Evolutionary conservation across 2,797 vertebrate genomes (phyloP), one percentile per base, ranked within the genome.

Genomic region (Aotus griseimembra): DNA sequence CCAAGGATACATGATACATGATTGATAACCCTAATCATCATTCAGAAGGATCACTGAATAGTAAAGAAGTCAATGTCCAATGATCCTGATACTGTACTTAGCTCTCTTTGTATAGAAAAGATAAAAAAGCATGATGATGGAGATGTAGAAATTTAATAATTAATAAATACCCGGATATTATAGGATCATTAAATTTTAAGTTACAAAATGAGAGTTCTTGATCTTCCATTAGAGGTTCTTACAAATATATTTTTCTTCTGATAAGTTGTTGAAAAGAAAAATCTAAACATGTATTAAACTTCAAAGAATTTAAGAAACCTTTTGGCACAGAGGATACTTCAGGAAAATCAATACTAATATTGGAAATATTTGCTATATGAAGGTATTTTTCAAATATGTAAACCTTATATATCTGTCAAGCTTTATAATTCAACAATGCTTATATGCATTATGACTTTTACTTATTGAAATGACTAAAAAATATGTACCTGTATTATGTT

Each of bases 311-410:
- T 72, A 14, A 70, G 39, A 11, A 93, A 33, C 3, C 6, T 20
- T n/a, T 82, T 86, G 17, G 4, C 17, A 44, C 15, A 77, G 36
- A 46, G 7, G 2, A 33, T 10, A 24, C 26, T 24, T 26, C 26
- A 64, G 26, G 24, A 77, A 94, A 92, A 41, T 82, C 22, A 77
- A 46, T 77, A 86, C 50, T 89, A 89, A 89, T 86, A 72, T 95
- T 75, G 22, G 46, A 92, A 92, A 72, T 73, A 89, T 81, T 95
- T 84, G 20, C 28, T 64, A 67, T 24, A 28, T 67, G 39, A 83
- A 64, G 22, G 36, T 30, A 73, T 52, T 20, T 84, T 87, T 50
- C 81, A 58, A 83, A 57, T 96, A 79, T 75, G n/a, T 36, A 48
- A 73, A 79, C 1, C 17, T 4, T 70, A 52, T 44, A 20, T 44